A percentile compares a stretch with the other conserved stretches of the same genome.
phyloP scores from a whole-genome alignment of 2,888 invertebrate species.

The Leptodirus hochenwartii region DNA sequence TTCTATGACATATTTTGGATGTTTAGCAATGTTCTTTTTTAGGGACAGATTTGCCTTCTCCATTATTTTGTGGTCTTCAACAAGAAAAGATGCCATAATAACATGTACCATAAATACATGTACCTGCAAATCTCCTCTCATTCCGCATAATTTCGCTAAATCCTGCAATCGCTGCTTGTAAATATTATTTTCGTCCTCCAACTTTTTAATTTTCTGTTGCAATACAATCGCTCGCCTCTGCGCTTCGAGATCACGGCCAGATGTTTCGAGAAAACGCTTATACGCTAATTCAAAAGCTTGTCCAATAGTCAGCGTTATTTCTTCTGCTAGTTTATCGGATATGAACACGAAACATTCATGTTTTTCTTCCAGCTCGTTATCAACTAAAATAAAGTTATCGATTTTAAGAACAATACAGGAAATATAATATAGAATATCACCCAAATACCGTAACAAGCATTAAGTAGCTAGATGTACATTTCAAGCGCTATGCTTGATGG shows the following conservation, averaged over 20 bases:
- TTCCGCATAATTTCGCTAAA: conserved; percentile 31
- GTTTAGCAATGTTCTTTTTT: too few relatives aligned
- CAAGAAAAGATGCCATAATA: too few relatives aligned
- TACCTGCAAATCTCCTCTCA: conserved; percentile 34
- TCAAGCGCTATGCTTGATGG: too few relatives aligned
- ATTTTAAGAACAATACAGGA: too few relatives aligned
- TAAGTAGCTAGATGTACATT: too few relatives aligned
- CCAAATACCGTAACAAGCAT: too few relatives aligned
- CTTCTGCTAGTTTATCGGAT: conserved; percentile 92
- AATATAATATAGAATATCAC: not conserved
- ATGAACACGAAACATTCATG: conserved; percentile 96
- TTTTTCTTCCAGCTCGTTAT: conserved; percentile 43
- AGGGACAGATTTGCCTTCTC: too few relatives aligned
- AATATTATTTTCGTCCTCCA: conserved; percentile 71
- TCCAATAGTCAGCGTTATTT: conserved; percentile 93
- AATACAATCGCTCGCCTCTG: conserved; percentile 58
- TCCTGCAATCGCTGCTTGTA: conserved; percentile 68
- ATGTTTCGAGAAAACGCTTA: conserved; percentile 82
- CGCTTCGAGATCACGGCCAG: conserved; percentile 73
- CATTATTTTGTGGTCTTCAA: too few relatives aligned
- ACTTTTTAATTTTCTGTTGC: conserved; percentile 70
- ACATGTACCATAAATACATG: too few relatives aligned
- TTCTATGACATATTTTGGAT: too few relatives aligned
- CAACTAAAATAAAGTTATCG: conserved; percentile 14
- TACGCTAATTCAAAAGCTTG: conserved; percentile 98